Base-by-base conservation (phyloP, 2,888 invertebrate species). In the Folsomia manolachei region DNA sequence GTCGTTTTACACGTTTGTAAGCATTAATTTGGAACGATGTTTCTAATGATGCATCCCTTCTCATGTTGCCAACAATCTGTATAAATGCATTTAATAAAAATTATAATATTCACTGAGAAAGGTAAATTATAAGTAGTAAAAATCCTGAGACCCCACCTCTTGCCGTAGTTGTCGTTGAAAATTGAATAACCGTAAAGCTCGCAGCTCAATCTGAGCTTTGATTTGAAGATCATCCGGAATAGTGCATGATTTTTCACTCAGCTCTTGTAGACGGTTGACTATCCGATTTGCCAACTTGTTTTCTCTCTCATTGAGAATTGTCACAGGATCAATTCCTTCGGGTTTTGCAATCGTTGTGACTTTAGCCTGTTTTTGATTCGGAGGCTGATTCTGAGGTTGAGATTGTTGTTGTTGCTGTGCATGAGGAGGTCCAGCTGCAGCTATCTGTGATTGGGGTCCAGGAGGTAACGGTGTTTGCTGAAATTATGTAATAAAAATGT, bases 1-100 rank as follows among this genome's bases (percentile, higher is more conserved):
- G 88, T 11, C 87, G 83, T 82, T 89, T 89, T 53, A 86, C 86
- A 24, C 89, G 83, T 77, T 88, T 87, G 82, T 89, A 89, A 0
- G 87, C 87, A 78, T 87, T 87, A 7, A 87, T 85, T 82, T 88
- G 88, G 25, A 88, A 83, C 1, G 88, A 87, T 1, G 88, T 88
- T 81, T 89, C 88, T 52, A 89, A 81, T 4, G 87, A 87, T 1
- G 88, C 87, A 81, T 89, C 88, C 39, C 85, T 82, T 63, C 87
- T 83, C 84, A 88, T 86, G 73, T 86, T 85, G 4, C 78, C 78
- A 51, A 82, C 79, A 52, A 81, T 78, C 75, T 75, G 63, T 23
- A n/a, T n/a, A 66, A 68, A 60, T 51, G 39, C 26, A 67, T 18
- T n/a, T n/a, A 7, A 68, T 11, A 1, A 24, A 25, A 61, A 27